Evolutionary conservation across 2,113 vertebrate species (phyloP).

Genomic region (Mus pahari): DNA sequence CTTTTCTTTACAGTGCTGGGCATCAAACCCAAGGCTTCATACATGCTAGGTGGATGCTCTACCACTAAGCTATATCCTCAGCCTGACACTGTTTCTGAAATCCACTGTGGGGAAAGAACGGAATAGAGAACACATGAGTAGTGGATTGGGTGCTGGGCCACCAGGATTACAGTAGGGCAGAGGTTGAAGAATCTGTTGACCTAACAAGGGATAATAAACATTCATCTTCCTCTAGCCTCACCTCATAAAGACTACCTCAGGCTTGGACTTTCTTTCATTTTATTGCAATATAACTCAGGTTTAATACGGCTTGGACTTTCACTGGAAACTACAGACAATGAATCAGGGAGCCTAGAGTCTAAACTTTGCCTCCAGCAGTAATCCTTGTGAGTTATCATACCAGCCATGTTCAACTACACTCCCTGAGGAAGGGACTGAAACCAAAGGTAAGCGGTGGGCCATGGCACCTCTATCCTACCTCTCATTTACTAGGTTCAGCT

Average conservation of each 20-base stretch:
- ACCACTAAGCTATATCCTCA: not conserved
- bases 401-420: not conserved
- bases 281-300: constrained; percentile 29
- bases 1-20: not conserved
- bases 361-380: constrained; percentile 51
- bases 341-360: constrained; percentile 17
- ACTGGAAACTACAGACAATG: constrained; percentile 54
- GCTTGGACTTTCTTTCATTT: constrained; percentile 25
- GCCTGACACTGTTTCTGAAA: constrained; percentile 26
- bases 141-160: not conserved
- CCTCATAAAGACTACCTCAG: not conserved
- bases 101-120: not conserved
- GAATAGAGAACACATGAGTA: not conserved
- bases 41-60: not conserved
- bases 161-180: not conserved
- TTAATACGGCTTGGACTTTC: constrained; percentile 52
- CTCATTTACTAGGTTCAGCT: not conserved
- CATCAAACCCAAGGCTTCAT: not conserved
- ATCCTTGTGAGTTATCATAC: not conserved
- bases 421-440: constrained; percentile 43
- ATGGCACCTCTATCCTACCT: not conserved
- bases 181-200: not conserved
- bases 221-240: constrained; percentile 8
- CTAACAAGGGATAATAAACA: not conserved
- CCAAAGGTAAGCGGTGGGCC: not conserved